Base-by-base conservation (phyloP, 2,888 invertebrate genomes). In the Cheilosia soror region DNA sequence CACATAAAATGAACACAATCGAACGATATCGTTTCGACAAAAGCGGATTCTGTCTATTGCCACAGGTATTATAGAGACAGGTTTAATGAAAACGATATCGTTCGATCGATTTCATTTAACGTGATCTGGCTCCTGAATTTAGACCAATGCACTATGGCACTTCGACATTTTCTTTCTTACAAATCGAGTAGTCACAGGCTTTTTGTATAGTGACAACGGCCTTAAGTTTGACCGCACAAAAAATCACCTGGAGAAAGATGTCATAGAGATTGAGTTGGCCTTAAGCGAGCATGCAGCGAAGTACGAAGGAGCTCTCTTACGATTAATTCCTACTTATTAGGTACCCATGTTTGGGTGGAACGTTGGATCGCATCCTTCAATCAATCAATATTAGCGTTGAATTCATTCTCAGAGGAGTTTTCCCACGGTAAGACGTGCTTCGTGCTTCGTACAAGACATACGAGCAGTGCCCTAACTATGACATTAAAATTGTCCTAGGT, bases 161-260 rank as follows among this genome's bases (percentile, higher is more conserved):
- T 63, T 5, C 13, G 62, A 9, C 31, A 47, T 31, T 63, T 63
- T 7, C 7, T 63, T 63, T 7, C 7, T 63, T 31, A 27, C 29
- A 27, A 63, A 44, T 29, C 29, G 29, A 25, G 47, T 47, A 1
- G 62, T 63, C n/a, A 63, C 62, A 6, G 1, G 20, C 20, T 20
- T 20, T 20, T 63, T 63, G 5, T 47, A 63, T 29, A 63, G 62
- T 7, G 66, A 51, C 29, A 66, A 66, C 13, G 66, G 66, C n/a
- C 37, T 53, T 25, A 66, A 66, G 5, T 51, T 40, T 15, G 31
- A 31, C 0, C 31, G 47, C 4, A 63, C 44, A n/a, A 63, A 63
- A n/a, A 63, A 47, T 7, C 9, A 29, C 1, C 15, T 47, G 7
- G 47, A 63, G 15, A 51, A 66, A 15, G 53, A 51, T 27, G 37